Evolutionary conservation across 1,140 invertebrate species (phyloP).

Genomic region (Coelopa frigida): DNA sequence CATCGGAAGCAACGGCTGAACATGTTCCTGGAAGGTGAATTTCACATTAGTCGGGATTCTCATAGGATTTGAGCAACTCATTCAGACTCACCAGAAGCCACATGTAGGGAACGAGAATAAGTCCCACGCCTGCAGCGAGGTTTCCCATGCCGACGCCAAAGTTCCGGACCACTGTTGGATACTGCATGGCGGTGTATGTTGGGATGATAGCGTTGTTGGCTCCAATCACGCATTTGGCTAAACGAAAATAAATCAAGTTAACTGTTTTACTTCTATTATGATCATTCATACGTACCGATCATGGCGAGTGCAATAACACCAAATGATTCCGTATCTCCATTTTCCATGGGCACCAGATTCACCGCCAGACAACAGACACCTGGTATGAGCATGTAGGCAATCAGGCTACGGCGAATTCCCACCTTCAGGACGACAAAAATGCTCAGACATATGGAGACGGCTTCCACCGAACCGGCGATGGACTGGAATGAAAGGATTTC

Average conservation of each 20-base stretch:
- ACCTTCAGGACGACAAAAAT: slow-evolving; percentile 60
- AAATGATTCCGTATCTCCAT: slow-evolving; percentile 46
- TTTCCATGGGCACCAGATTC: slow-evolving; percentile 47
- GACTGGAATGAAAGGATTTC: slow-evolving; percentile 42
- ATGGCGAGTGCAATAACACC: slow-evolving; percentile 51
- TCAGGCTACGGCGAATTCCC: slow-evolving; percentile 57
- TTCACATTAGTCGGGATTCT: too few species aligned
- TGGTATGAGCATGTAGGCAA: slow-evolving; percentile 55
- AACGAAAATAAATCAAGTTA: too few species aligned
- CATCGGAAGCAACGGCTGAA: slow-evolving; percentile 54
- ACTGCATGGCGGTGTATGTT: slow-evolving; percentile 64
- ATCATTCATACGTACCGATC: slow-evolving; percentile 41
- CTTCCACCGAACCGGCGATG: slow-evolving; percentile 56
- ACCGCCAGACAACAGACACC: slow-evolving; percentile 57
- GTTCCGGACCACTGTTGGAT: slow-evolving; percentile 64
- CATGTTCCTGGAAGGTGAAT: slow-evolving; percentile 31
- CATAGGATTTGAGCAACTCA: background rate
- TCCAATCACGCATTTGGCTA: slow-evolving; percentile 60
- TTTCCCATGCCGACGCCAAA: slow-evolving; percentile 64
- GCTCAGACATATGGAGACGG: slow-evolving; percentile 60
- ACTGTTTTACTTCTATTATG: too few species aligned
- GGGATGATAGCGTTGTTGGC: slow-evolving; percentile 64
- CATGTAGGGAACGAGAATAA: slow-evolving; percentile 62
- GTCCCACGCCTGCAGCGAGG: slow-evolving; percentile 58
- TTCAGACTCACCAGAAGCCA: slow-evolving; percentile 59